Percentiles rank a stretch among this genome's conserved stretches.
phyloP scores from a whole-genome alignment of 1,140 invertebrate species.

The Hesperophylax magnus region DNA sequence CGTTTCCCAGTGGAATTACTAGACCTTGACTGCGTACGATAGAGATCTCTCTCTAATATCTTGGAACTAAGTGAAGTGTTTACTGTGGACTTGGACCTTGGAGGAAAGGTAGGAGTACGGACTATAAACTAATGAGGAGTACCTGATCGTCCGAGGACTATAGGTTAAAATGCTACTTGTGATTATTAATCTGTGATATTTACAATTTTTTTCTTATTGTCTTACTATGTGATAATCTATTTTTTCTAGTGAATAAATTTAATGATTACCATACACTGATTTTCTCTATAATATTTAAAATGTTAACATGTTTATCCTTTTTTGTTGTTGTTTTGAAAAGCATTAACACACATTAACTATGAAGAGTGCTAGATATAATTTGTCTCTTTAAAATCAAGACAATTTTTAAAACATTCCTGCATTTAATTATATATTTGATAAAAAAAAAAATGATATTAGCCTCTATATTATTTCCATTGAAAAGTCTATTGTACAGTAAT shows the following conservation, averaged over 20 bases:
- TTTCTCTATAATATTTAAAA: constrained; percentile 22
- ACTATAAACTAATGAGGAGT: neutral
- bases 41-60: neutral
- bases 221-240: constrained; percentile 1
- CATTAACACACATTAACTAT: too few relatives aligned
- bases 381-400: too few relatives aligned
- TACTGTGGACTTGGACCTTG: neutral
- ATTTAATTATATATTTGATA: too few relatives aligned
- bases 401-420: too few relatives aligned
- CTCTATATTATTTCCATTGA: too few relatives aligned
- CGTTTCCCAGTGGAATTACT: neutral
- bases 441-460: too few relatives aligned
- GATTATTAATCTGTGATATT: constrained; percentile 36
- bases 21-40: neutral
- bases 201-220: constrained; percentile 6
- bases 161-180: constrained; percentile 14
- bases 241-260: constrained; percentile 34
- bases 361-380: too few relatives aligned
- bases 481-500: too few relatives aligned
- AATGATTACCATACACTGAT: constrained; percentile 19
- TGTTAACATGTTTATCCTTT: too few relatives aligned
- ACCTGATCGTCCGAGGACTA: neutral
- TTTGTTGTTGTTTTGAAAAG: too few relatives aligned
- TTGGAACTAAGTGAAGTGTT: constrained; percentile 23
- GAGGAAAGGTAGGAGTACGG: neutral